Evolutionary conservation across 92 coral and sea anemone species (phyloP).

Genomic region (Epizoanthus stellaris): DNA sequence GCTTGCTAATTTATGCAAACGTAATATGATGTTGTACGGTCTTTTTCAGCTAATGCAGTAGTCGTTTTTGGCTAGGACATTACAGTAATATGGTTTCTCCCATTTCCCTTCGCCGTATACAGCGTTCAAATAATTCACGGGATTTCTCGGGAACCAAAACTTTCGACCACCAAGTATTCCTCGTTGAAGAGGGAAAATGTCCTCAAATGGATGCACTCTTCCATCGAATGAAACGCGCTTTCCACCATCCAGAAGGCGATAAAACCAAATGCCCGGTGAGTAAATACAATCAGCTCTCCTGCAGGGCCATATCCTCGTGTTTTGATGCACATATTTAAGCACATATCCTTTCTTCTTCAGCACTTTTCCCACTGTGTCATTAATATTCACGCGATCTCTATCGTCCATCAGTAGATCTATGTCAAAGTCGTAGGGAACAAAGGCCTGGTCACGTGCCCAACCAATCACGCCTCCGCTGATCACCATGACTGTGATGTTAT

Average conservation of each 20-base stretch:
- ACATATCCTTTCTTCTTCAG: not conserved
- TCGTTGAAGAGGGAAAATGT: not conserved
- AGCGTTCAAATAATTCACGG: not conserved
- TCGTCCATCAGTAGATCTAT: slow-evolving; percentile 16
- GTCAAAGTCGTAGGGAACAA: slow-evolving; percentile 39
- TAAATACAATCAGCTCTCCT: not conserved
- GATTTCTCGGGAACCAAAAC: not conserved
- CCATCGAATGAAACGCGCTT: not conserved
- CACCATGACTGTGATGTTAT: not conserved
- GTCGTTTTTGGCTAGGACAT: not conserved
- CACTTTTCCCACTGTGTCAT: not conserved
- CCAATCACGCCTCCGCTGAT: slow-evolving; percentile 47
- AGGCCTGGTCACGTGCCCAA: slow-evolving; percentile 28
- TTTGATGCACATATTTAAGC: not conserved
- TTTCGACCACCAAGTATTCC: not conserved
- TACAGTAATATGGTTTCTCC: not conserved
- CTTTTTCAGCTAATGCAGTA: too few species aligned
- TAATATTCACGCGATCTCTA: not conserved
- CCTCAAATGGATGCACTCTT: not conserved
- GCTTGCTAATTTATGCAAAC: too few species aligned
- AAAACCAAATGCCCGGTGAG: not conserved
- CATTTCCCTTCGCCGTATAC: not conserved
- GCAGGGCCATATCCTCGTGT: slow-evolving; percentile 2
- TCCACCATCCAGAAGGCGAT: not conserved
- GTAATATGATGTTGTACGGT: too few species aligned